These are phyloP conservation scores for Sardina pilchardus DNA, from an alignment of 2,113 vertebrate species.

Conservation along the genomic window DNA sequence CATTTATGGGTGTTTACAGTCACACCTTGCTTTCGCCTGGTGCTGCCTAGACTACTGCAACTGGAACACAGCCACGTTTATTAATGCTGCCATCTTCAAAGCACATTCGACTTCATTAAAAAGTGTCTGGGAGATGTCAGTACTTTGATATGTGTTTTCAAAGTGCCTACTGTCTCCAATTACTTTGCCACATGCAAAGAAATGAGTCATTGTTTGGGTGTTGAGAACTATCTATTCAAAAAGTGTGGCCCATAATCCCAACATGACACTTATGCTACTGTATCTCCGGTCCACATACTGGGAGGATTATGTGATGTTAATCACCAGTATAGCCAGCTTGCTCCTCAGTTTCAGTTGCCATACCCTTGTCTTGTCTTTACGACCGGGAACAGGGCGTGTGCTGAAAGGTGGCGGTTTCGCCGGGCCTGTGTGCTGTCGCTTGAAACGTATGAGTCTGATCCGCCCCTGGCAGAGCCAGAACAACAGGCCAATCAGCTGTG, in stretches of 20 bases:
- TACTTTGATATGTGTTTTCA: background rate
- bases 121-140: background rate
- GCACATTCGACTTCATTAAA: background rate
- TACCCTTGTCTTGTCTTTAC: background rate
- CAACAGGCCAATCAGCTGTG: background rate
- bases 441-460: background rate
- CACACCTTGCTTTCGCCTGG: background rate
- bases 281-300: background rate
- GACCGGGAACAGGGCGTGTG: background rate
- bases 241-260: background rate
- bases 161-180: background rate
- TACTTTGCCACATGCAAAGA: background rate
- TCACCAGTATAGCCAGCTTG: background rate
- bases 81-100: background rate
- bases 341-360: background rate
- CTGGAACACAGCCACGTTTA: background rate
- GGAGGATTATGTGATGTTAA: background rate
- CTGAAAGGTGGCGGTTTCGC: background rate
- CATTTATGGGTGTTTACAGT: background rate
- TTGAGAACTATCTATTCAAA: background rate
- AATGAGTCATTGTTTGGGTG: background rate
- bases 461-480: background rate
- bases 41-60: background rate
- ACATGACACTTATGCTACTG: background rate
- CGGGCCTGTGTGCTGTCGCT: background rate